Percentiles rank a stretch among this genome's conserved stretches.
Evolutionary conservation across 2,888 invertebrate genomes (phyloP).

Genomic region (Scrobipalpa costella): DNA sequence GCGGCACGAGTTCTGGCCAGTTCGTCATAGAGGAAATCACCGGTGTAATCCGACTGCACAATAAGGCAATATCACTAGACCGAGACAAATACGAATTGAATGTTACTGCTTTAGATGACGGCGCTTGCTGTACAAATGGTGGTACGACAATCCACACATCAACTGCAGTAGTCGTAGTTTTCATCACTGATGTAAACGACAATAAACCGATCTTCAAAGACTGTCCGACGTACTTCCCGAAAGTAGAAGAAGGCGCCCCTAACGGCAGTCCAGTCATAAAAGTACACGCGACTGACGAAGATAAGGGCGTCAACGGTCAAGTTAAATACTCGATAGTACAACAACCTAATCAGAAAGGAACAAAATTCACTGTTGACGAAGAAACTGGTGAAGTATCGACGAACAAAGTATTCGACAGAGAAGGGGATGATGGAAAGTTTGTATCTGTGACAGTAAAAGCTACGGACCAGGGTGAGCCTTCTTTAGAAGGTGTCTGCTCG

Average conservation of each 20-base stretch:
- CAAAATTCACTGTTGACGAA: slow-evolving; percentile 97
- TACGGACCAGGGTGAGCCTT: slow-evolving; percentile 99
- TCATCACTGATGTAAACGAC: slow-evolving; percentile 98
- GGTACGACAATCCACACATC: slow-evolving; percentile 94
- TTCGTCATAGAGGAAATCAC: slow-evolving; percentile 98
- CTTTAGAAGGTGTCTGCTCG: slow-evolving; percentile 98
- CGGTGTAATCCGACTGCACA: slow-evolving; percentile 94
- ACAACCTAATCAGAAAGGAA: slow-evolving; percentile 96
- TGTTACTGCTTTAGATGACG: slow-evolving; percentile 98
- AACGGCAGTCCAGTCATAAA: slow-evolving; percentile 97
- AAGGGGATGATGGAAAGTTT: slow-evolving; percentile 97
- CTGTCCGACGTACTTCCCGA: slow-evolving; percentile 95
- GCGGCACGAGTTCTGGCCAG: slow-evolving; percentile 93
- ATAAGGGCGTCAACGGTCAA: slow-evolving; percentile 97
- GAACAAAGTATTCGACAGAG: slow-evolving; percentile 97
- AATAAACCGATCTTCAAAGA: slow-evolving; percentile 98
- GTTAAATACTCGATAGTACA: slow-evolving; percentile 98
- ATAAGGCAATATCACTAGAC: slow-evolving; percentile 92
- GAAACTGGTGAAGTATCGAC: slow-evolving; percentile 97
- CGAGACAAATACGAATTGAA: slow-evolving; percentile 97
- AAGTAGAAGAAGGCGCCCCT: slow-evolving; percentile 96
- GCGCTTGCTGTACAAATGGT: slow-evolving; percentile 96
- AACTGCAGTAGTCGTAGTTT: slow-evolving; percentile 96
- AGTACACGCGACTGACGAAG: slow-evolving; percentile 96
- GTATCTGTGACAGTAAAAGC: slow-evolving; percentile 98